Conservation (phyloP, 2,888 invertebrate species). For the Drosophila fungiperda region DNA sequence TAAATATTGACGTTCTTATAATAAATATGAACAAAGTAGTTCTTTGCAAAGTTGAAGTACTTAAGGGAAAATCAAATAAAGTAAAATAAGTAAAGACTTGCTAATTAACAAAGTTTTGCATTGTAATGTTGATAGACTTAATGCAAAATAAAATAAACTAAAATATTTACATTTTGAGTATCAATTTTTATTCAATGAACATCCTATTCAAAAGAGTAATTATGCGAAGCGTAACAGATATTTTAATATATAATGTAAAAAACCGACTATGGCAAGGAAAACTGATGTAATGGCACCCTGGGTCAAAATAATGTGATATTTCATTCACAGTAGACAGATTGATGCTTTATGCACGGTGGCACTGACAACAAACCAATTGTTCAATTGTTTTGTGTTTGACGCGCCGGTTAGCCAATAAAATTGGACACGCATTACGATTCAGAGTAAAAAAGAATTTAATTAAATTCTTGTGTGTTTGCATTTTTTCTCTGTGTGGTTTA, state of each 20-base stretch:
- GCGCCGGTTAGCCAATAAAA: conserved; percentile 70
- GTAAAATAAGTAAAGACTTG: background rate
- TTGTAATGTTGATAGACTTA: background rate
- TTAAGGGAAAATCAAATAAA: background rate
- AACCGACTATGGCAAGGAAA: conserved; percentile 36
- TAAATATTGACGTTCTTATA: background rate
- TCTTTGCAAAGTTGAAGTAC: background rate
- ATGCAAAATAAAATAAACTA: background rate
- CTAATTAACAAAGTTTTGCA: no score
- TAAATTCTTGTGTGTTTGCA: conserved; percentile 26
- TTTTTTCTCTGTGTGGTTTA: conserved; percentile 26
- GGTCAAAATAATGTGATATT: conserved; percentile 65
- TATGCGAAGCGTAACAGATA: conserved; percentile 30
- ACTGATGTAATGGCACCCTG: conserved; percentile 25
- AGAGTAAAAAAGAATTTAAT: conserved; percentile 38
- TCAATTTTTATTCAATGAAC: background rate
- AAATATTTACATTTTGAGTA: background rate
- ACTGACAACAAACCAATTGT: conserved; percentile 64
- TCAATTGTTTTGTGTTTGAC: conserved; percentile 69
- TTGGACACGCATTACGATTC: conserved; percentile 69
- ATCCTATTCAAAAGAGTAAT: conserved; percentile 25
- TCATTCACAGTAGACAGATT: conserved; percentile 32
- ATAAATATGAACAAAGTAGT: background rate
- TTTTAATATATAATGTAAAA: conserved; percentile 37
- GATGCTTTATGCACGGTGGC: conserved; percentile 10